Percentiles rank a stretch among this genome's conserved stretches.
Conservation (phyloP, 1,140 invertebrate genomes). For the Procambarus virginalis region DNA sequence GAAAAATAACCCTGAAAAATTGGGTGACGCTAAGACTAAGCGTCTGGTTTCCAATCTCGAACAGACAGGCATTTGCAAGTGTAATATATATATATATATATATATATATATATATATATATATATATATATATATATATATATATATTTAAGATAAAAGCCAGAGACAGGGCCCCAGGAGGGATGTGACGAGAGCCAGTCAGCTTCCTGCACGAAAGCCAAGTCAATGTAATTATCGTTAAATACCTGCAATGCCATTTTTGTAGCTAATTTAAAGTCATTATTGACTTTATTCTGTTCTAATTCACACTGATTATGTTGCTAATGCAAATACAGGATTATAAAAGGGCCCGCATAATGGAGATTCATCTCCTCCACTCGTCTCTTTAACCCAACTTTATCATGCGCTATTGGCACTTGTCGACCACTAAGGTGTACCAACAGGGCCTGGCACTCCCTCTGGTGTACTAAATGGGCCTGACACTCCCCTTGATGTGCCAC, state of each 20-base stretch:
- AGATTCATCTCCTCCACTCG: background rate
- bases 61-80: no score
- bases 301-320: slow-evolving; percentile 9
- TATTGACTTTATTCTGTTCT: background rate
- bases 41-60: no score
- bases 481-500: no score
- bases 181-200: background rate
- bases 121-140: no score
- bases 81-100: no score
- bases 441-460: no score
- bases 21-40: no score
- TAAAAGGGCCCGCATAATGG: background rate
- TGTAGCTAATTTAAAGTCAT: slow-evolving; percentile 7
- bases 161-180: no score
- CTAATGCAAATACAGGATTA: background rate
- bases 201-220: background rate
- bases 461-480: background rate
- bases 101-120: no score
- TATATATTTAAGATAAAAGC: no score
- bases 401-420: background rate
- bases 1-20: no score
- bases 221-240: background rate
- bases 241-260: slow-evolving; percentile 8
- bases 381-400: background rate
- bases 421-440: background rate